phyloP scores from a whole-genome alignment of 2,888 invertebrate species.

The Pteria penguin region DNA sequence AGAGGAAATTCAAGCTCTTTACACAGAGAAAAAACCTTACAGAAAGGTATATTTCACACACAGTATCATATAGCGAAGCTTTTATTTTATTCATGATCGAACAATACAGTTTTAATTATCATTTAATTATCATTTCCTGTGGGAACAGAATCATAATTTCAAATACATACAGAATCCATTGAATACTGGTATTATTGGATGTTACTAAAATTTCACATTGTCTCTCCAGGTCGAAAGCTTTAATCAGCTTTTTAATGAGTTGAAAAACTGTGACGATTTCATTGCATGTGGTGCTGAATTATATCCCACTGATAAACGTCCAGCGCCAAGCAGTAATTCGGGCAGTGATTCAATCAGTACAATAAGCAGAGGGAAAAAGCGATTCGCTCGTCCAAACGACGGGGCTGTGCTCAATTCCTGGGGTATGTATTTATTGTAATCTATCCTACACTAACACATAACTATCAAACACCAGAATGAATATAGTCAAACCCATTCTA shows the following conservation, averaged over 20 bases:
- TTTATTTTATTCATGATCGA: too few relatives aligned
- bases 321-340: constrained; percentile 63
- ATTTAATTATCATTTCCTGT: too few relatives aligned
- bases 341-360: constrained; percentile 55
- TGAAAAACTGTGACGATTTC: constrained; percentile 94
- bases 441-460: too few relatives aligned
- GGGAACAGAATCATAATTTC: too few relatives aligned
- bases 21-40: constrained; percentile 89
- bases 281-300: constrained; percentile 76
- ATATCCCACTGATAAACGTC: constrained; percentile 59
- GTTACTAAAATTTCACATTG: too few relatives aligned
- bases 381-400: constrained; percentile 46
- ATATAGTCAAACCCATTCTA: too few relatives aligned
- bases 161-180: too few relatives aligned
- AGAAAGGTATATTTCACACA: constrained; percentile 85
- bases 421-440: not conserved
- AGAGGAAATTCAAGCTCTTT: constrained; percentile 90
- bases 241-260: constrained; percentile 94
- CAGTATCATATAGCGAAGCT: too few relatives aligned
- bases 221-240: constrained; percentile 97
- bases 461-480: too few relatives aligned
- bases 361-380: constrained; percentile 47
- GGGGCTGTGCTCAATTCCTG: constrained; percentile 39
- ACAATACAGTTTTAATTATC: too few relatives aligned
- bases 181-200: too few relatives aligned